phyloP scores from a whole-genome alignment of 2,113 vertebrate species.

The Tympanuchus pallidicinctus region DNA sequence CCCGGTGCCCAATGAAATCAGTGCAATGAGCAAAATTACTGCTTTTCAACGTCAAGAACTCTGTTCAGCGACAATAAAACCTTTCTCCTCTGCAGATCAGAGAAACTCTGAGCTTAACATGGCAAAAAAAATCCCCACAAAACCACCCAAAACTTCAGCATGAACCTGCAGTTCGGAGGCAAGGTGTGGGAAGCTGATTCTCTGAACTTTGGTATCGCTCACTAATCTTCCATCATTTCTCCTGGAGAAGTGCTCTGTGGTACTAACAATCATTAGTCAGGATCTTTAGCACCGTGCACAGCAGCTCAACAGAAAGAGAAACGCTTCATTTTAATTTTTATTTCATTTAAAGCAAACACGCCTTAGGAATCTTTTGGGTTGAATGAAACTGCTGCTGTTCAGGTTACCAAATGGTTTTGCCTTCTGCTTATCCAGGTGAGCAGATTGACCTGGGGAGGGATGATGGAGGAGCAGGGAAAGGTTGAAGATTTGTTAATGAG shows the following conservation, averaged over 20 bases:
- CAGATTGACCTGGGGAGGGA: background rate
- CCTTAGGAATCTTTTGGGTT: background rate
- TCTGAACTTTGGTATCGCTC: background rate
- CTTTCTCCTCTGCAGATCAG: background rate
- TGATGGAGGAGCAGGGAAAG: background rate
- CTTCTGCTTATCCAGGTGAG: background rate
- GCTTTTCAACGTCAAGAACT: background rate
- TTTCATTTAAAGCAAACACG: conserved; percentile 2
- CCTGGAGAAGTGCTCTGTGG: background rate
- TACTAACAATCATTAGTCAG: conserved; percentile 18
- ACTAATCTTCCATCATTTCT: background rate
- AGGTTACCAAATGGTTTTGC: background rate
- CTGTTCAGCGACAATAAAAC: background rate
- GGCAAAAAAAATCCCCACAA: background rate
- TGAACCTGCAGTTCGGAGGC: background rate
- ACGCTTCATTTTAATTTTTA: conserved; percentile 23
- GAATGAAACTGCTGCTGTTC: background rate
- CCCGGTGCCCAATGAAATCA: conserved; percentile 16
- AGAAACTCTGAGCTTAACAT: background rate
- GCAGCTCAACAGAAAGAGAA: background rate
- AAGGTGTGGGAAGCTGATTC: background rate
- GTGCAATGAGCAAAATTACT: background rate
- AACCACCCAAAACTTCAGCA: background rate
- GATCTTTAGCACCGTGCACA: background rate
- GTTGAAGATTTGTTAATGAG: background rate